Conservation (phyloP, 1,140 invertebrate species). For the Calosoma granatense region DNA sequence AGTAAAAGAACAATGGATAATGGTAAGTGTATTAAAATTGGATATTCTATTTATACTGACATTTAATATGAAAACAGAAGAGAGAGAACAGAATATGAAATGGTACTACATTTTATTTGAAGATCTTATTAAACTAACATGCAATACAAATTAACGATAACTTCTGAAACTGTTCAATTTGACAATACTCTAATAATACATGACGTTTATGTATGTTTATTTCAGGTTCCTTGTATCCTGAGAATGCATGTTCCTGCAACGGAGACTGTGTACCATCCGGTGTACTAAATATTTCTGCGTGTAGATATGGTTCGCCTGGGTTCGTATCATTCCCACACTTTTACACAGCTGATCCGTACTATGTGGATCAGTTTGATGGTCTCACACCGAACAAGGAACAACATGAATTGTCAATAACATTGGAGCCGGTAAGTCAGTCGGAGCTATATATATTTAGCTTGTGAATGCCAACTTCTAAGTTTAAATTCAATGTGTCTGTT, state of each 20-base stretch:
- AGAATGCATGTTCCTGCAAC: conserved; percentile 44
- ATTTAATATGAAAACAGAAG: not conserved
- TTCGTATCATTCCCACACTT: conserved; percentile 67
- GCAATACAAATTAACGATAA: too few species aligned
- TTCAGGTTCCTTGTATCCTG: conserved; percentile 41
- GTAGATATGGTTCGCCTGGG: conserved; percentile 50
- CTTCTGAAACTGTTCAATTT: too few species aligned
- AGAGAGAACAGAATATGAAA: not conserved
- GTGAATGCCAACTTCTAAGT: too few species aligned
- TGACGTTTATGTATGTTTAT: not conserved
- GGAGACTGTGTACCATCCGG: conserved; percentile 39
- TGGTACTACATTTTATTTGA: not conserved
- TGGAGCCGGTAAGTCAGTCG: conserved; percentile 51
- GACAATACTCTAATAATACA: too few species aligned
- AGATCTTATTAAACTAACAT: too few species aligned
- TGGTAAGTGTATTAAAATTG: too few species aligned
- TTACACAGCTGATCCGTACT: conserved; percentile 45
- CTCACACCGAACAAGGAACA: conserved; percentile 43
- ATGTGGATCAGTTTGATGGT: conserved; percentile 42
- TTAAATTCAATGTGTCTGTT: not conserved
- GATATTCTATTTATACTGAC: too few species aligned
- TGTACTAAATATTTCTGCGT: conserved; percentile 55
- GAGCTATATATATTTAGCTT: too few species aligned
- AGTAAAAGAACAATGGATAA: conserved; percentile 55
- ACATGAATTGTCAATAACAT: conserved; percentile 47